Conservation (phyloP, 2,888 invertebrate species). For the Anticlea derivata region DNA sequence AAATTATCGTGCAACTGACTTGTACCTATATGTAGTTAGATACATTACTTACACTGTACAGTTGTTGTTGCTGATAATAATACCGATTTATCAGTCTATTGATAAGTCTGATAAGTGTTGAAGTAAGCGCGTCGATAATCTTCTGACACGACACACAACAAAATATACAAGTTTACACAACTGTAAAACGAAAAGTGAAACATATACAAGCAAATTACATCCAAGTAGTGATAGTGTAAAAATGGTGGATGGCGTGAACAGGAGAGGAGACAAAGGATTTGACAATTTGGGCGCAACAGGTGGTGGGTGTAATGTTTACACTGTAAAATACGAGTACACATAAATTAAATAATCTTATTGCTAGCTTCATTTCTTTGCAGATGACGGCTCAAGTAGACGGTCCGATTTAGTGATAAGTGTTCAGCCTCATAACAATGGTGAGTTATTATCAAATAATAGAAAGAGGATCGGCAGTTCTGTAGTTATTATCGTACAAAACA, state of each 20-base stretch:
- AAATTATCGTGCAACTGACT: too few species aligned
- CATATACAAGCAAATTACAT: neutral
- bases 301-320: constrained; percentile 46
- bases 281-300: constrained; percentile 61
- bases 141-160: constrained; percentile 56
- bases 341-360: neutral
- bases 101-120: constrained; percentile 58
- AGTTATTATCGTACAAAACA: too few species aligned
- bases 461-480: too few species aligned
- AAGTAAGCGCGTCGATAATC: constrained; percentile 53
- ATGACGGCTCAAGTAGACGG: constrained; percentile 54
- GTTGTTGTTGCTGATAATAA: constrained; percentile 45
- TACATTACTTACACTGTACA: constrained; percentile 31
- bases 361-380: constrained; percentile 46
- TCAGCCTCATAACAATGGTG: constrained; percentile 62
- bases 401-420: constrained; percentile 71
- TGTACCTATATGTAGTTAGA: too few species aligned
- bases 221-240: constrained; percentile 6
- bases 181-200: constrained; percentile 22
- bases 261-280: constrained; percentile 41
- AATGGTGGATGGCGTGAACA: constrained; percentile 39
- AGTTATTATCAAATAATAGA: too few species aligned
- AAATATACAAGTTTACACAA: constrained; percentile 46
- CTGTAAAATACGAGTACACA: neutral
- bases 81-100: constrained; percentile 50